Evolutionary conservation across 2,888 invertebrate species (phyloP).

Genomic region (Lagria hirta): DNA sequence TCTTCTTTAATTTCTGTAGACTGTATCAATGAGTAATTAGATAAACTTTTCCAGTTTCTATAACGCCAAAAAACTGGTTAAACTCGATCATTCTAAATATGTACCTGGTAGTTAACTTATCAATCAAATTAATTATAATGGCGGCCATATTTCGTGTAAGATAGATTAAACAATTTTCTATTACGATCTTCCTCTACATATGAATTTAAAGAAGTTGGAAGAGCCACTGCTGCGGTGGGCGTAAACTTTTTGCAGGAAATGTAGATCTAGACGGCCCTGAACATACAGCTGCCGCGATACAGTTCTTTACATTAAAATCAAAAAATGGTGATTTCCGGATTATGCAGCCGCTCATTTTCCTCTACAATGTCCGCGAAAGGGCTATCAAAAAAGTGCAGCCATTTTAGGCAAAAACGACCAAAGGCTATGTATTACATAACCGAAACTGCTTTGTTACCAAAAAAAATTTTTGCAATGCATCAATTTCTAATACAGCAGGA

Average conservation of each 20-base stretch:
- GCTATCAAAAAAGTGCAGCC: no score
- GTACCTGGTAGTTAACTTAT: constrained; percentile 9
- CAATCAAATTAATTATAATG: constrained; percentile 11
- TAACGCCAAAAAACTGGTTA: constrained; percentile 11
- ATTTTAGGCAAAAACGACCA: no score
- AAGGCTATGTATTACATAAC: no score
- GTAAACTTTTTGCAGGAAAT: constrained; percentile 5
- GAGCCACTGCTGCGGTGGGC: constrained; percentile 2
- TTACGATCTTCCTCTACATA: no score
- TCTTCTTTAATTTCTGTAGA: no score
- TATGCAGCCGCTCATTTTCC: no score
- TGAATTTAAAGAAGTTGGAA: constrained; percentile 1
- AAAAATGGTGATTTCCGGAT: neutral
- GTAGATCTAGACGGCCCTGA: constrained; percentile 11
- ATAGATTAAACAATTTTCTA: neutral
- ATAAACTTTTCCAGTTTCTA: no score
- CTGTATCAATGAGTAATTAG: no score
- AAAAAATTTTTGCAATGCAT: no score
- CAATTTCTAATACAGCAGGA: no score
- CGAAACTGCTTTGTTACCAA: no score
- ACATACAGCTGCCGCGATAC: constrained; percentile 1
- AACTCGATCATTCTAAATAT: constrained; percentile 9
- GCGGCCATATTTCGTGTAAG: neutral
- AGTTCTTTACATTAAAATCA: neutral
- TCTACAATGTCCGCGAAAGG: no score